Evolutionary conservation across 2,888 invertebrate genomes (phyloP), one percentile per base, ranked within the genome.

Genomic region (Pherbina coryleti): DNA sequence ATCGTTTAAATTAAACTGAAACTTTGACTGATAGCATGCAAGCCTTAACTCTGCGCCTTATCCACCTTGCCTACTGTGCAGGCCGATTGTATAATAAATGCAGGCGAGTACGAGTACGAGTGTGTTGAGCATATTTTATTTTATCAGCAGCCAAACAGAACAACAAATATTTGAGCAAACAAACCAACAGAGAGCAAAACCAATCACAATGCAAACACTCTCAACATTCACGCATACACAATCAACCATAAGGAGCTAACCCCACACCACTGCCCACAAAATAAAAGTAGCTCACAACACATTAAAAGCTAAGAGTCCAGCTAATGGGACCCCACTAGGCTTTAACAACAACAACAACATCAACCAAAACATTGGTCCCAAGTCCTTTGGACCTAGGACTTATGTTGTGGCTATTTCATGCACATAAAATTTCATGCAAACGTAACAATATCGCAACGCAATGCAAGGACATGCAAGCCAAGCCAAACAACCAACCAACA

Each of bases 141-240:
- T 66, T 75, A 75, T 75, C 66, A 66, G 66, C 53, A 62, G 44
- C 3, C 25, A 37, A 73, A 64, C 66, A 75, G 75, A 49, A 28
- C 31, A 53, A 64, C 74, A 51, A 51, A 74, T 28, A 57, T 5
- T 9, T 25, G 19, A 37, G 28, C 28, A 31, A 25, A 70, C 70
- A 31, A 22, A n/a, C 19, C 7, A 69, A 25, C 34, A 57, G 14
- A 73, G 2, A 1, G 57, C 62, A 44, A 62, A 73, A 44, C 73
- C 62, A 62, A 73, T 49, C 44, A 62, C 11, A 28, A 25, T 22
- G 22, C 72, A 14, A 57, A 60, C 17, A 9, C 55, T 19, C 67
- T 49, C 44, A n/a, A 9, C 55, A 19, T 60, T 49, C 44, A n/a
- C 60, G 34, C 31, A 57, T 14, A 51, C 44, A 76, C 69, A 60